phyloP scores from a whole-genome alignment of 2,113 vertebrate genomes.

The Zootoca vivipara region DNA sequence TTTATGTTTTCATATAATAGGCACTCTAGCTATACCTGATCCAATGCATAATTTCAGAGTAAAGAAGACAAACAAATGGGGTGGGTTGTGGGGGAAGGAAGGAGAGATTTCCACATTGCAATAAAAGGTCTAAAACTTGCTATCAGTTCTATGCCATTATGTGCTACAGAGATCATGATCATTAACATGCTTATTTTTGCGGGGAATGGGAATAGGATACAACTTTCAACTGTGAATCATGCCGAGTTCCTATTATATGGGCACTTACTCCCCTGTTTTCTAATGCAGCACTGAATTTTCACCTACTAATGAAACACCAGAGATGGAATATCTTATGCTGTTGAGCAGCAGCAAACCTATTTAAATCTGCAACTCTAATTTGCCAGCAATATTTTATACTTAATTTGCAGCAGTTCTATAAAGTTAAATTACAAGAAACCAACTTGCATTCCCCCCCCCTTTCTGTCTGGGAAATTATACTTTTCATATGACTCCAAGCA shows the following conservation, averaged over 20 bases:
- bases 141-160: not conserved
- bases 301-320: slow-evolving; percentile 48
- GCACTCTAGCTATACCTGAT: not conserved
- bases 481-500: slow-evolving; percentile 31
- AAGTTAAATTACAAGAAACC: slow-evolving; percentile 51
- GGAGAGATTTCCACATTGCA: not conserved
- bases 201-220: not conserved
- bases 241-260: not conserved
- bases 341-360: slow-evolving; percentile 43
- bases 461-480: slow-evolving; percentile 25
- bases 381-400: slow-evolving; percentile 51
- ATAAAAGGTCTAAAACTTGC: not conserved
- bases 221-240: slow-evolving; percentile 33
- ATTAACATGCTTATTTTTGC: not conserved
- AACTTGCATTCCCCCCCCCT: not conserved
- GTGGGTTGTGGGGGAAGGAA: not conserved
- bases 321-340: slow-evolving; percentile 34
- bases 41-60: not conserved
- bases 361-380: slow-evolving; percentile 61
- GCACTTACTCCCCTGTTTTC: slow-evolving; percentile 12
- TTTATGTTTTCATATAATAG: not conserved
- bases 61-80: not conserved
- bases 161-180: not conserved
- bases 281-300: slow-evolving; percentile 30
- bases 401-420: slow-evolving; percentile 42